A percentile compares a stretch with the other conserved stretches of the same genome.
Conservation (phyloP, 2,113 vertebrate genomes). For the Gracilinanus agilis region DNA sequence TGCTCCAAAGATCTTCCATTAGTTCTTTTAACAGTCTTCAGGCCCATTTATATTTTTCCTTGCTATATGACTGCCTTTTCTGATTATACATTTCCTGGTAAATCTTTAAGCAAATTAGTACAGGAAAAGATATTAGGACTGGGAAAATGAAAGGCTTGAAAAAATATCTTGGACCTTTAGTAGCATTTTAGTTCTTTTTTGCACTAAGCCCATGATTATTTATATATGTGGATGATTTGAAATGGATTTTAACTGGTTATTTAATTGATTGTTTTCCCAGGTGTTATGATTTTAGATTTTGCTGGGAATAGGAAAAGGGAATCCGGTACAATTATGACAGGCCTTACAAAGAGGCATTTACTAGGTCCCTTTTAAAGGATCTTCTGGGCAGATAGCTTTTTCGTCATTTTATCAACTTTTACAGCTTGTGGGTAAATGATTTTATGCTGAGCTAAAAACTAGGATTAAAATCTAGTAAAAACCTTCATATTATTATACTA, state of each 20-base stretch:
- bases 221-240: slow-evolving; percentile 50
- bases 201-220: not conserved
- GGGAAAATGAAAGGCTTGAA: slow-evolving; percentile 41
- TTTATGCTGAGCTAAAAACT: not conserved
- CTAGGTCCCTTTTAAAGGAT: slow-evolving; percentile 26
- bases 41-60: not conserved
- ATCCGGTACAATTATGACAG: slow-evolving; percentile 1
- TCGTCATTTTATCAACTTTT: not conserved
- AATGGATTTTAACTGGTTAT: slow-evolving; percentile 33
- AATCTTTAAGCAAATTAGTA: not conserved
- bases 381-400: slow-evolving; percentile 24
- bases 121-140: not conserved
- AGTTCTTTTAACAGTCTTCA: not conserved
- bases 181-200: slow-evolving; percentile 18
- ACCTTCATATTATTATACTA: not conserved
- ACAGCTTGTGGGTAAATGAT: not conserved
- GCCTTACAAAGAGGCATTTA: slow-evolving; percentile 9
- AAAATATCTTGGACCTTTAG: not conserved
- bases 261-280: slow-evolving; percentile 46
- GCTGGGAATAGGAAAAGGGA: slow-evolving; percentile 1
- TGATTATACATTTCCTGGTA: not conserved
- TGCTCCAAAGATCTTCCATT: not conserved
- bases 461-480: not conserved
- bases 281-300: slow-evolving; percentile 32
- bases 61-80: not conserved